Evolutionary conservation across 2,797 vertebrate species (phyloP).

Genomic region (Bufotes viridis): DNA sequence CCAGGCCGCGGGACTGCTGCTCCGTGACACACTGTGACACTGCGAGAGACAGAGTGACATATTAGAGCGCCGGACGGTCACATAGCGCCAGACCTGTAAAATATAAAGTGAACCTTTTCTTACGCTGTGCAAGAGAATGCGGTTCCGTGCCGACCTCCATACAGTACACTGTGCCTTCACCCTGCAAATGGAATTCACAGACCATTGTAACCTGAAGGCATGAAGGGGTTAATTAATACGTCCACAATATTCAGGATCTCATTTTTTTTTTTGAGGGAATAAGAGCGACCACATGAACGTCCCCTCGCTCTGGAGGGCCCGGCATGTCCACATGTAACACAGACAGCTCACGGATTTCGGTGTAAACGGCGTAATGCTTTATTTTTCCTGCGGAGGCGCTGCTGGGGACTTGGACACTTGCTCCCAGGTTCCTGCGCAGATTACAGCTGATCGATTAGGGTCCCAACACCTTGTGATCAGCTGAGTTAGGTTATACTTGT

Average conservation of each 20-base stretch:
- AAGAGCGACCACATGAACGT: too few relatives aligned
- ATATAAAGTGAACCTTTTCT: slow-evolving; percentile 43
- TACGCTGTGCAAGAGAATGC: slow-evolving; percentile 84
- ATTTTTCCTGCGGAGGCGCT: too few relatives aligned
- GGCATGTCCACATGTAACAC: too few relatives aligned
- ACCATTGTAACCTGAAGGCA: not conserved
- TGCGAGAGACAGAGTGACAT: slow-evolving; percentile 60
- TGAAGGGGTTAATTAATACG: not conserved
- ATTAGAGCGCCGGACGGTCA: not conserved
- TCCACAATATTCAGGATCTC: not conserved
- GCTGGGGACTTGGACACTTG: too few relatives aligned
- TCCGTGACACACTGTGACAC: slow-evolving; percentile 90
- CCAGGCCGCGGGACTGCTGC: slow-evolving; percentile 77
- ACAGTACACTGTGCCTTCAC: slow-evolving; percentile 85
- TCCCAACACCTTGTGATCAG: too few relatives aligned
- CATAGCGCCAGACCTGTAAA: not conserved
- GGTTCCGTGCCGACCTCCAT: slow-evolving; percentile 80
- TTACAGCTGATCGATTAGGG: too few relatives aligned
- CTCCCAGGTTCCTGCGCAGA: too few relatives aligned
- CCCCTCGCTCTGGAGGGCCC: too few relatives aligned
- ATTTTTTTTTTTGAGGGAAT: not conserved
- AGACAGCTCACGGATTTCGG: too few relatives aligned
- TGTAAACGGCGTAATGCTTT: too few relatives aligned
- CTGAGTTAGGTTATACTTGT: too few relatives aligned
- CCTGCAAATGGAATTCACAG: slow-evolving; percentile 73